Evolutionary conservation across 2,888 invertebrate species (phyloP).

Genomic region (Tholera decimalis): DNA sequence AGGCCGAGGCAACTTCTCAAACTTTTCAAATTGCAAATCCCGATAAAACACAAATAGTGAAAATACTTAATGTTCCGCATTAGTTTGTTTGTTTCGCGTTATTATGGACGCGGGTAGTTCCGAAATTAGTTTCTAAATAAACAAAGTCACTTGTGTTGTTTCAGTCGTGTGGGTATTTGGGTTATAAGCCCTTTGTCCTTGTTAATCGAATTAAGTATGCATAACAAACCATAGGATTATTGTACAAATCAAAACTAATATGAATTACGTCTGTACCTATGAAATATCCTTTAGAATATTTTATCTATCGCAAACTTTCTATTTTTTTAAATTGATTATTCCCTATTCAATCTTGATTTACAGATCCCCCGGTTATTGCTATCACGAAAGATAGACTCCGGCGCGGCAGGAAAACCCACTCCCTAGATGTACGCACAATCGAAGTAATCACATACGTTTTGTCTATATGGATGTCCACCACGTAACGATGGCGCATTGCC

Average conservation of each 20-base stretch:
- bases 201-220: background rate
- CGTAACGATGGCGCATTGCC: no score
- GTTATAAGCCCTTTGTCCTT: background rate
- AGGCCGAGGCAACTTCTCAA: background rate
- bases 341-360: no score
- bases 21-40: slow-evolving; percentile 32
- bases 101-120: slow-evolving; percentile 33
- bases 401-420: no score
- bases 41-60: slow-evolving; percentile 42
- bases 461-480: no score
- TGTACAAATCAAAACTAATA: background rate
- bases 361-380: no score
- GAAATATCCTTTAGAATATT: no score
- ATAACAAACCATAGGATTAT: background rate
- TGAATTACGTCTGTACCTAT: no score
- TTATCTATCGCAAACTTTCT: no score
- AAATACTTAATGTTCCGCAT: slow-evolving; percentile 31
- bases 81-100: slow-evolving; percentile 36
- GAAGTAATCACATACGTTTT: no score
- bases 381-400: no score
- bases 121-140: slow-evolving; percentile 42
- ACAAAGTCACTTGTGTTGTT: slow-evolving; percentile 26
- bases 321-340: no score
- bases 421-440: no score
- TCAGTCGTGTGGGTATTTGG: background rate